A percentile compares a stretch with the other conserved stretches of the same genome.
These are phyloP conservation scores for Mus minutoides DNA, from an alignment of 2,797 vertebrate genomes.

Conservation along the genomic window DNA sequence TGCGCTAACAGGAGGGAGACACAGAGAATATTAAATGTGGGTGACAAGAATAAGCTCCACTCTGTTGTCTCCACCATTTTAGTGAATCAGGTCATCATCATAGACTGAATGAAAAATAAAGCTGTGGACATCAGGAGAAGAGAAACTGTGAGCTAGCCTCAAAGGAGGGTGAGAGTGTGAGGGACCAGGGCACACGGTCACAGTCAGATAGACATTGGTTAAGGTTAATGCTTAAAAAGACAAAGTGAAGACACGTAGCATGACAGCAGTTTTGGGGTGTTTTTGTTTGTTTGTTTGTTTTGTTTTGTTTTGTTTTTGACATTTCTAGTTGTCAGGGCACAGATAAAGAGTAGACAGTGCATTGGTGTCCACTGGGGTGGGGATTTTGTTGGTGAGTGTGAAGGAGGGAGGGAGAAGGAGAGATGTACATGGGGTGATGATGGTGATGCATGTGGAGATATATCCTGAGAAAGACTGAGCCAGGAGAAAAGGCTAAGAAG, in stretches of 20 bases:
- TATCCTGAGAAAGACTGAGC: background rate
- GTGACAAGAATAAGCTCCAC: background rate
- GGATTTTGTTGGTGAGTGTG: background rate
- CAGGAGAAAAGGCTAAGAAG: background rate
- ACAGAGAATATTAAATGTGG: constrained; percentile 20
- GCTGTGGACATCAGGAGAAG: background rate
- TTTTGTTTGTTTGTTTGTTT: background rate
- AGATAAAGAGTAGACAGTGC: background rate
- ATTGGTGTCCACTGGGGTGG: background rate
- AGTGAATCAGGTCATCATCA: background rate
- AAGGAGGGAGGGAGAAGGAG: background rate
- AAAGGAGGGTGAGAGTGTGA: background rate
- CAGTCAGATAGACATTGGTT: background rate
- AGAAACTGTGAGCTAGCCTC: background rate
- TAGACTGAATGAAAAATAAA: background rate
- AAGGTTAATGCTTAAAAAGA: background rate
- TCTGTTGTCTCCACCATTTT: constrained; percentile 43
- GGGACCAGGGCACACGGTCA: background rate
- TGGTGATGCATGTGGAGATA: background rate
- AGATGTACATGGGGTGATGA: background rate
- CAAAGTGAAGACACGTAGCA: background rate
- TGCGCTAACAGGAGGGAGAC: constrained; percentile 37
- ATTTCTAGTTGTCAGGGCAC: background rate
- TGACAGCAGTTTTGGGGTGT: background rate
- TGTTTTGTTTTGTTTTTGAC: background rate